Evolutionary conservation across 2,888 invertebrate genomes (phyloP).

Genomic region (Thymelicus lineola): DNA sequence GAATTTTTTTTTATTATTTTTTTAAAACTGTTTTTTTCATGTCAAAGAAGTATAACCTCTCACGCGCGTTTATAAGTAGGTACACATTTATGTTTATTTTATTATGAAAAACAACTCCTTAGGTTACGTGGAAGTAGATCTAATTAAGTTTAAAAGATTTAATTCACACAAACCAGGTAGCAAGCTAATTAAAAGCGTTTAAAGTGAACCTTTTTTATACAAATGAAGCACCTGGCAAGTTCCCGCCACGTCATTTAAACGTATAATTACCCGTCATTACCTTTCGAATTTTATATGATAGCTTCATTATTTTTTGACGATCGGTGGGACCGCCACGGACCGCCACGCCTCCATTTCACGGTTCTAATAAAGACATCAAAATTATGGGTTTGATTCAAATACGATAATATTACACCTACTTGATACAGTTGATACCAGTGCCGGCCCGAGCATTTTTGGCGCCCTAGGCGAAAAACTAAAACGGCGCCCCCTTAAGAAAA

Average conservation of each 20-base stretch:
- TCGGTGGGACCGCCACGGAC: conserved; percentile 53
- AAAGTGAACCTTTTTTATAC: background rate
- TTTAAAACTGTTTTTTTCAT: too few species aligned
- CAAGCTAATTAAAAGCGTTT: background rate
- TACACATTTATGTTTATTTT: too few species aligned
- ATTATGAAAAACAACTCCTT: too few species aligned
- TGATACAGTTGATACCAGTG: background rate
- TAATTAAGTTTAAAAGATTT: too few species aligned
- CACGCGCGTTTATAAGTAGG: too few species aligned
- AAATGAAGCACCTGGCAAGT: conserved; percentile 28
- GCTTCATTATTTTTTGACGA: conserved; percentile 70
- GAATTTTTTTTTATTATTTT: too few species aligned
- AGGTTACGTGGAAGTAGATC: too few species aligned
- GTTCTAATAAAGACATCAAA: conserved; percentile 70
- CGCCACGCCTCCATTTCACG: conserved; percentile 66
- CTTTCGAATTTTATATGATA: conserved; percentile 49
- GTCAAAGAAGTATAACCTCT: too few species aligned
- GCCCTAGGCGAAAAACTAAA: too few species aligned
- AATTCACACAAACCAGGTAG: too few species aligned
- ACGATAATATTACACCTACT: conserved; percentile 4
- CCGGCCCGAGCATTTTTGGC: too few species aligned
- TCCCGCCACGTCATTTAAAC: conserved; percentile 34
- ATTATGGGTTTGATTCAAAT: conserved; percentile 63
- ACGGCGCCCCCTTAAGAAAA: too few species aligned
- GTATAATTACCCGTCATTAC: conserved; percentile 53